phyloP scores from a whole-genome alignment of 2,888 invertebrate species.

The Lycaena phlaeas region DNA sequence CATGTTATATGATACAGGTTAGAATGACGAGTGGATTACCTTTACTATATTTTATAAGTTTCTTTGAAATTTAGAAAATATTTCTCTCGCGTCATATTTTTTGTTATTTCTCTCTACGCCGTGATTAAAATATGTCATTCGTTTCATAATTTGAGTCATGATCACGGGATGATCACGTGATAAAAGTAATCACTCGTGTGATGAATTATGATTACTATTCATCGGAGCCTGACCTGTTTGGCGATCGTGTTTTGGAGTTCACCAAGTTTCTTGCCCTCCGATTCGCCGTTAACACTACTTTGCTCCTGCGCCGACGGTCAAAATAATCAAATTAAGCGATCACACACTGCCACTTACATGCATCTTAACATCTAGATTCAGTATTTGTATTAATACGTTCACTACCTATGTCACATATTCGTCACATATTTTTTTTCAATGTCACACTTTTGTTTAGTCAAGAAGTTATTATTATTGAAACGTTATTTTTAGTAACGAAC shows the following conservation, averaged over 20 bases:
- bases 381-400: too few relatives aligned
- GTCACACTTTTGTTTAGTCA: too few relatives aligned
- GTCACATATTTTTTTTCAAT: too few relatives aligned
- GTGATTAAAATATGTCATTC: too few relatives aligned
- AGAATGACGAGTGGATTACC: neutral
- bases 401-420: too few relatives aligned
- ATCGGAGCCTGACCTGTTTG: constrained; percentile 78
- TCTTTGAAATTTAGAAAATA: too few relatives aligned
- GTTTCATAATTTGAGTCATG: neutral
- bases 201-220: neutral
- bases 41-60: neutral
- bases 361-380: neutral
- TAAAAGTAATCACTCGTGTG: neutral
- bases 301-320: constrained; percentile 54
- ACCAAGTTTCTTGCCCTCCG: constrained; percentile 73
- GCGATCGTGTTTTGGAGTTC: constrained; percentile 90
- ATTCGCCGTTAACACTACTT: constrained; percentile 59
- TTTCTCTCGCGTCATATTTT: too few relatives aligned
- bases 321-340: constrained; percentile 29
- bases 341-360: constrained; percentile 18
- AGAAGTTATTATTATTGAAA: too few relatives aligned
- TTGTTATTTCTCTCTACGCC: too few relatives aligned
- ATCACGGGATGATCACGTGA: neutral
- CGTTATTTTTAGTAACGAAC: too few relatives aligned
- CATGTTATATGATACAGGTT: neutral